These are phyloP conservation scores for Esox lucius DNA, from an alignment of 2,797 vertebrate species.

Conservation along the genomic window DNA sequence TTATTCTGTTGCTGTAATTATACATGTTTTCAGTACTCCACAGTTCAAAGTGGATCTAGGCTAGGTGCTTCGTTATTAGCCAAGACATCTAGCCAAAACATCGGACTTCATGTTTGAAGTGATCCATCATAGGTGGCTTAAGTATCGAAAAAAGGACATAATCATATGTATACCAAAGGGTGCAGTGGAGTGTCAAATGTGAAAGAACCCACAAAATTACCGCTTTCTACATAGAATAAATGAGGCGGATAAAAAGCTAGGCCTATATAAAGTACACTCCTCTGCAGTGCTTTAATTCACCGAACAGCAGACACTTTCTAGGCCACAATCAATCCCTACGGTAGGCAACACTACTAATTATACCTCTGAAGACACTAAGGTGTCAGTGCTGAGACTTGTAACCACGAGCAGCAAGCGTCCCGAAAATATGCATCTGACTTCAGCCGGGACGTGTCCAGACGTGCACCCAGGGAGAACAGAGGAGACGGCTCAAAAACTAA, in stretches of 20 bases:
- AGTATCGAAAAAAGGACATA: conserved; percentile 9
- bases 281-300: conserved; percentile 28
- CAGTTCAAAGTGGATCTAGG: too few relatives aligned
- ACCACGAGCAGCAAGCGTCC: conserved; percentile 55
- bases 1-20: background rate
- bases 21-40: background rate
- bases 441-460: conserved; percentile 50
- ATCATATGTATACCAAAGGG: conserved; percentile 15
- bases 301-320: conserved; percentile 61
- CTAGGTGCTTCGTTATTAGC: conserved; percentile 27
- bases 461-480: conserved; percentile 24
- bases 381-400: conserved; percentile 69
- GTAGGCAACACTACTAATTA: conserved; percentile 65
- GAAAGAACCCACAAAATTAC: conserved; percentile 60
- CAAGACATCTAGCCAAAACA: too few relatives aligned
- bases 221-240: conserved; percentile 62
- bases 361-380: conserved; percentile 61
- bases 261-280: conserved; percentile 37
- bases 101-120: background rate
- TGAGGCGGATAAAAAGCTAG: conserved; percentile 37
- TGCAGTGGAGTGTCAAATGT: conserved; percentile 44
- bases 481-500: conserved; percentile 30
- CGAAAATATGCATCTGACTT: conserved; percentile 64
- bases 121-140: conserved; percentile 23
- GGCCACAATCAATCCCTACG: conserved; percentile 57